Evolutionary conservation across 1,140 invertebrate species (phyloP), one percentile per base, ranked within the genome.

Genomic region (Drosophila punjabiensis): DNA sequence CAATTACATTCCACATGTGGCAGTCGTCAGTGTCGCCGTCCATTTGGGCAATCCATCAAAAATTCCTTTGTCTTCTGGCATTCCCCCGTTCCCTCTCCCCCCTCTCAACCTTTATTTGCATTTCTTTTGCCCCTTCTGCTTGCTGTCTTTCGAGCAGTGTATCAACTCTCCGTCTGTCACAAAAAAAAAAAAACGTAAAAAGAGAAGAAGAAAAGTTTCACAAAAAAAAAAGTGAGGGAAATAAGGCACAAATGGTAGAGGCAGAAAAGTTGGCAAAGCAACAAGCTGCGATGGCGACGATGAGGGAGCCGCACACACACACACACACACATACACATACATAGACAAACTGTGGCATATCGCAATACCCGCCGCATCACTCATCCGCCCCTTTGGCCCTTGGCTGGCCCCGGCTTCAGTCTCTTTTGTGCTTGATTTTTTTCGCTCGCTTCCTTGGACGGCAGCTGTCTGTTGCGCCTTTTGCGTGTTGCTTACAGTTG

Each of bases 261-360:
- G 47, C 64, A 45, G 41, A 79, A 82, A 84, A 89, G 85, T 89
- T 84, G 85, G 85, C 74, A 88, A 88, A 89, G 85, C 84, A 89
- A 88, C 84, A 88, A 88, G 84, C 84, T 88, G 81, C 68, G 84
- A 79, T 87, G 79, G 83, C 81, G 83, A 87, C 76, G 79, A 87
- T 87, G 76, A 87, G 85, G 68, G 43, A 48, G 45, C 24, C 24
- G 24, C 30, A n/a, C 41, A 9, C 18, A 35, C 62, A 55, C 56
- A 65, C 35, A 61, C 30, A 41, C 13, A 37, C 32, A 41, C n/a
- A 5, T 33, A 39, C 52, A 39, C 32, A 43, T 30, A 63, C 20
- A 43, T 43, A 41, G 18, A 10, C 16, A 30, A 10, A 20, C 35
- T 32, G 24, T 14, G 59, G 39, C 45, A 32, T 30, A 37, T 67